Evolutionary conservation across 2,888 invertebrate genomes (phyloP).

Genomic region (Lepidonotus clava): DNA sequence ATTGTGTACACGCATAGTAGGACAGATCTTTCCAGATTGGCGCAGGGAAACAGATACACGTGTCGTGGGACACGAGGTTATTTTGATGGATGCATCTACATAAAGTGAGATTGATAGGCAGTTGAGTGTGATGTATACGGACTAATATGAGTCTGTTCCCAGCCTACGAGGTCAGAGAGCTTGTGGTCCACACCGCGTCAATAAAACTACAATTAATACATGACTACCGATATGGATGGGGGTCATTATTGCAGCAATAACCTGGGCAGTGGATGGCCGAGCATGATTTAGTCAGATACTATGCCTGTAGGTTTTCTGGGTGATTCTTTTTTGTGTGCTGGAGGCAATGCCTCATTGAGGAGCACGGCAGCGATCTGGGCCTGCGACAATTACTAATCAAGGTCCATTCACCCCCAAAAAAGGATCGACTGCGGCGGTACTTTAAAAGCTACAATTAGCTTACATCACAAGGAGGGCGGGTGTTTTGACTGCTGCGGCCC

Average conservation of each 20-base stretch:
- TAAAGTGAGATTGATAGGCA: slow-evolving; percentile 14
- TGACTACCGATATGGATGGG: slow-evolving; percentile 26
- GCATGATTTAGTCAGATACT: not conserved
- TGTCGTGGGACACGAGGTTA: not conserved
- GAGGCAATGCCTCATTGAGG: not conserved
- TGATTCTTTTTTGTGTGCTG: not conserved
- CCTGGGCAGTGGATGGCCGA: too few species aligned
- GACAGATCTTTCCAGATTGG: too few species aligned
- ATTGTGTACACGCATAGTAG: too few species aligned
- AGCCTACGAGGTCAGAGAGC: not conserved
- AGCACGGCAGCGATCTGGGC: not conserved
- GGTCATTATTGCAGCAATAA: not conserved
- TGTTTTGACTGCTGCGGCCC: not conserved
- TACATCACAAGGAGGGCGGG: not conserved
- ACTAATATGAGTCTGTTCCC: not conserved
- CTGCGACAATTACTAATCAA: slow-evolving; percentile 25
- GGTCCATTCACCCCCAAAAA: slow-evolving; percentile 5
- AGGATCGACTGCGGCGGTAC: not conserved
- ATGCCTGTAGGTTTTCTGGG: not conserved
- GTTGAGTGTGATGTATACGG: slow-evolving; percentile 9
- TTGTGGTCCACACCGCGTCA: not conserved
- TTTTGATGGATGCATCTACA: not conserved
- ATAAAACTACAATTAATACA: slow-evolving; percentile 42
- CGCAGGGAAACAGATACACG: not conserved
- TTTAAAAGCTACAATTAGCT: not conserved